A percentile compares a stretch with the other conserved stretches of the same genome.
Evolutionary conservation across 2,888 invertebrate genomes (phyloP).

Genomic region (Ethmia dodecea): DNA sequence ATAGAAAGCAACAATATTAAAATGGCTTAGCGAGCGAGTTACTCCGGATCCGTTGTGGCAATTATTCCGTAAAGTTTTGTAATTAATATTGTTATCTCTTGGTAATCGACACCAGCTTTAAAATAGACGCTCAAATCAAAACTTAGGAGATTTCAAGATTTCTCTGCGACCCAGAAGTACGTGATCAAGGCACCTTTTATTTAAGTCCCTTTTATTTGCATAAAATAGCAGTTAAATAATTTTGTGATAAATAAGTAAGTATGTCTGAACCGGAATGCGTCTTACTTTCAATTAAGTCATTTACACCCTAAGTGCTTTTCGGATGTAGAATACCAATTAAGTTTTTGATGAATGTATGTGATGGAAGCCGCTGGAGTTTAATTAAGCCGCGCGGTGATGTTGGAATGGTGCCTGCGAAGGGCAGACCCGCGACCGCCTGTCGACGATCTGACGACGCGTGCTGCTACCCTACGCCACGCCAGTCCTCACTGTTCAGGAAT

Average conservation of each 20-base stretch:
- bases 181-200: too few species aligned
- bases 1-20: conserved; percentile 49
- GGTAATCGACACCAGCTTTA: conserved; percentile 12
- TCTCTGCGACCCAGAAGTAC: too few species aligned
- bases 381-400: conserved; percentile 29
- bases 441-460: conserved; percentile 12
- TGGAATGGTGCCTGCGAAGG: conserved; percentile 2
- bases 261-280: too few species aligned
- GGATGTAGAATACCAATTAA: too few species aligned
- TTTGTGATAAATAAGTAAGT: too few species aligned
- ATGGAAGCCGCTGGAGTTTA: conserved; percentile 22
- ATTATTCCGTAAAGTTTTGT: conserved; percentile 22
- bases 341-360: conserved; percentile 1
- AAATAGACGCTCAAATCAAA: too few species aligned
- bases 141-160: too few species aligned
- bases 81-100: conserved; percentile 13
- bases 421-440: neutral
- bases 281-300: too few species aligned
- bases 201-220: too few species aligned
- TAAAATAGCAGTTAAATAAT: too few species aligned
- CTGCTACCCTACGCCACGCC: conserved; percentile 12
- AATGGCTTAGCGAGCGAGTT: conserved; percentile 34
- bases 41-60: conserved; percentile 21
- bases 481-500: conserved; percentile 3
- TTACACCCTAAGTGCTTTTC: too few species aligned